Evolutionary conservation across 2,113 vertebrate genomes (phyloP).

Genomic region (Nerophis ophidion): DNA sequence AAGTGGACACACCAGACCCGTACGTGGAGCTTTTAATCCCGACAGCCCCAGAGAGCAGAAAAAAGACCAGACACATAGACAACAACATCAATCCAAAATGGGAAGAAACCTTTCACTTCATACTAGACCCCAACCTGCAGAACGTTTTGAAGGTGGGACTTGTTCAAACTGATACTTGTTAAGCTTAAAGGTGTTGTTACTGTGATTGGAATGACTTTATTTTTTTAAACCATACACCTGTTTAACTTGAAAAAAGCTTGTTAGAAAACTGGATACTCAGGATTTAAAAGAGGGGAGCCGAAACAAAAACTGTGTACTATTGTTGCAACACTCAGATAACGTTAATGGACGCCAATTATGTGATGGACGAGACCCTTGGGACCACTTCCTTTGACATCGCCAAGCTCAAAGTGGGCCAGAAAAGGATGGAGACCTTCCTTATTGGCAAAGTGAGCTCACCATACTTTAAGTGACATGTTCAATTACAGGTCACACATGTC

Average conservation of each 20-base stretch:
- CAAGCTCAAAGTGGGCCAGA: slow-evolving; percentile 79
- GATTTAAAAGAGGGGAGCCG: neutral
- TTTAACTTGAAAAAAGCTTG: neutral
- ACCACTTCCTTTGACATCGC: slow-evolving; percentile 77
- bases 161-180: neutral
- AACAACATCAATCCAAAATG: slow-evolving; percentile 89
- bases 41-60: slow-evolving; percentile 86
- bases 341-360: slow-evolving; percentile 95
- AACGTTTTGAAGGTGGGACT: slow-evolving; percentile 84
- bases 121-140: slow-evolving; percentile 89
- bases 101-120: slow-evolving; percentile 91
- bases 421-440: slow-evolving; percentile 75
- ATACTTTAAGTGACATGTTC: neutral
- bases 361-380: slow-evolving; percentile 93
- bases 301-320: neutral
- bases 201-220: neutral
- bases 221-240: neutral
- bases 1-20: slow-evolving; percentile 95
- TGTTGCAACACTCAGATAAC: slow-evolving; percentile 75
- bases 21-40: slow-evolving; percentile 93
- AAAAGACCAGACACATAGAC: slow-evolving; percentile 87
- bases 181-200: neutral
- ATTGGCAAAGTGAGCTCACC: slow-evolving; percentile 82
- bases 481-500: neutral
- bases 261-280: slow-evolving; percentile 3